These are phyloP conservation scores for Bovichtus diacanthus DNA, from an alignment of 2,797 vertebrate species.

Conservation along the genomic window DNA sequence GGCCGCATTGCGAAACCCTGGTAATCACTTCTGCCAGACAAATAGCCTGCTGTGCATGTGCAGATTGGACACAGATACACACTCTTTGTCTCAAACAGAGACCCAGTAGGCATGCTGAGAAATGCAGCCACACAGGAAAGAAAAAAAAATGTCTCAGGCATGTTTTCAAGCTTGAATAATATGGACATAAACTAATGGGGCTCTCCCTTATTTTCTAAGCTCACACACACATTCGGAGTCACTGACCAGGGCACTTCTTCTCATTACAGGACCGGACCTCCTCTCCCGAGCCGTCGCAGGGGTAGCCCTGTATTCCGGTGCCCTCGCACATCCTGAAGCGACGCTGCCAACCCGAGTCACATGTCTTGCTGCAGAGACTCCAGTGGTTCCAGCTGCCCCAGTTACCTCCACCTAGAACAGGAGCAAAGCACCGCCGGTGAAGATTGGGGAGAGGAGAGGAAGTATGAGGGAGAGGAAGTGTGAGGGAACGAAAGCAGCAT, in stretches of 20 bases:
- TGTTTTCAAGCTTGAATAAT: conserved; percentile 18
- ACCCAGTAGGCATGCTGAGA: conserved; percentile 22
- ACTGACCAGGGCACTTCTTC: conserved; percentile 97
- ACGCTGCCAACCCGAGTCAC: conserved; percentile 96
- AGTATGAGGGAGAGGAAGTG: too few species aligned
- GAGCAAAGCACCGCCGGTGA: conserved; percentile 4
- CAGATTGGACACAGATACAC: conserved; percentile 24
- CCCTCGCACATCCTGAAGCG: conserved; percentile 97
- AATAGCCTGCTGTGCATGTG: conserved; percentile 13
- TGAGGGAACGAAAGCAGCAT: background rate
- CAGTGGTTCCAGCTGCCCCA: conserved; percentile 98
- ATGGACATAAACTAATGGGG: background rate
- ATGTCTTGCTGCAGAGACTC: conserved; percentile 97
- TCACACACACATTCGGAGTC: conserved; percentile 9
- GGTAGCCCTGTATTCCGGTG: conserved; percentile 89
- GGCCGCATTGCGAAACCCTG: conserved; percentile 34
- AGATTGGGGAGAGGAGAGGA: background rate
- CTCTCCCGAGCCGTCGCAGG: conserved; percentile 94
- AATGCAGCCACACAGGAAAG: conserved; percentile 3
- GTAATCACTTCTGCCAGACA: conserved; percentile 46
- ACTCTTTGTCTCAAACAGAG: conserved; percentile 17
- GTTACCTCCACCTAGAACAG: conserved; percentile 88
- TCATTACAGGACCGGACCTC: conserved; percentile 97
- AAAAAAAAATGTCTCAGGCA: background rate
- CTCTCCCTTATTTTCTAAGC: background rate